Conservation (phyloP, 2,888 invertebrate genomes). For the Cephonodes hylas region DNA sequence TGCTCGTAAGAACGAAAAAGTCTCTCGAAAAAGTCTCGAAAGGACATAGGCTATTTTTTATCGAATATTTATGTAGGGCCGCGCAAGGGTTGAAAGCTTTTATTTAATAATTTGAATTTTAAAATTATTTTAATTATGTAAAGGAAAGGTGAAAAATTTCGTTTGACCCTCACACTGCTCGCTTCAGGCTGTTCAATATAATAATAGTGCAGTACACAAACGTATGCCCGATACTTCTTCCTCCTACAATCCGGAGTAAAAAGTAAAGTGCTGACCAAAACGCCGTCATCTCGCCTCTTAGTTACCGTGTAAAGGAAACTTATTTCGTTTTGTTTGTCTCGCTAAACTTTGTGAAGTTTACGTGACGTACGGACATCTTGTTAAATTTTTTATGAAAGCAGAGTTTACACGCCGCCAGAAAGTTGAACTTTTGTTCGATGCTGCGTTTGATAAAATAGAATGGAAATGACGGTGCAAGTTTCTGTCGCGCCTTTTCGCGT, state of each 20-base stretch:
- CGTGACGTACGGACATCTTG: slow-evolving; percentile 34
- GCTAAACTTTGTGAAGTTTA: slow-evolving; percentile 42
- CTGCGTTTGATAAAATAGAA: neutral
- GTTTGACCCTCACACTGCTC: no score
- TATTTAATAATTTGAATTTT: no score
- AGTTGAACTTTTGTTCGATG: slow-evolving; percentile 1
- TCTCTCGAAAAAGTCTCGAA: no score
- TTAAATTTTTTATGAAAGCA: slow-evolving; percentile 30
- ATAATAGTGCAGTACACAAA: no score
- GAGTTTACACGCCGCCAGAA: neutral
- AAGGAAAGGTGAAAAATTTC: no score
- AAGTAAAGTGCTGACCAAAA: neutral
- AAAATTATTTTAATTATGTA: no score
- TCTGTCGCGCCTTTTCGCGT: neutral
- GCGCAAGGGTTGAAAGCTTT: no score
- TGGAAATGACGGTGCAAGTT: neutral
- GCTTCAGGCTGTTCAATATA: no score
- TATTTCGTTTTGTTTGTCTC: slow-evolving; percentile 45
- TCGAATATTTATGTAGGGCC: no score
- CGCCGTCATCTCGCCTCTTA: neutral
- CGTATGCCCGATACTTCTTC: no score
- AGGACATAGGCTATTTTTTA: no score
- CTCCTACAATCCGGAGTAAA: neutral
- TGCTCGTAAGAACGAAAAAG: no score
- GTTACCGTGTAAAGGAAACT: slow-evolving; percentile 27